These are phyloP conservation scores for Halesus radiatus DNA, from an alignment of 1,140 invertebrate species.

Conservation along the genomic window DNA sequence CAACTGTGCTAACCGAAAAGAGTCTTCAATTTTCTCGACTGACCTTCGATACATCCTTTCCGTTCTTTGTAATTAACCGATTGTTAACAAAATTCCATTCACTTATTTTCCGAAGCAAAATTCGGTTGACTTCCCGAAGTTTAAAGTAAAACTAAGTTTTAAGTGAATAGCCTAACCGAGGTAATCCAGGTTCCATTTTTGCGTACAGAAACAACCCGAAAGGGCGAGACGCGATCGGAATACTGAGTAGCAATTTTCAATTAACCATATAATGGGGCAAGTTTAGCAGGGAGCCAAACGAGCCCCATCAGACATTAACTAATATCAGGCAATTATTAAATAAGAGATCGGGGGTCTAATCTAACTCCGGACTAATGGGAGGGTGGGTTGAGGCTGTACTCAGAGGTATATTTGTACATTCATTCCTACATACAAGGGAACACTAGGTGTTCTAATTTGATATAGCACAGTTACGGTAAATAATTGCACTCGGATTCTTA, in stretches of 20 bases:
- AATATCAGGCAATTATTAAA: constrained; percentile 56
- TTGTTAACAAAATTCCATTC: no score
- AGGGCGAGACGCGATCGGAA: constrained; percentile 33
- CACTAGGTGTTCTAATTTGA: no score
- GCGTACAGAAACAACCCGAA: constrained; percentile 29
- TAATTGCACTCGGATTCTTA: no score
- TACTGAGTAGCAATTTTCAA: constrained; percentile 52
- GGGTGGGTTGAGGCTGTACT: not conserved
- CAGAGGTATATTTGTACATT: not conserved
- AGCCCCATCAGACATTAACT: constrained; percentile 53
- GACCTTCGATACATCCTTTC: no score
- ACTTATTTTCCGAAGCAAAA: no score
- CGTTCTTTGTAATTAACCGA: no score
- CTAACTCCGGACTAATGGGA: constrained; percentile 51
- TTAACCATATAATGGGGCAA: constrained; percentile 44
- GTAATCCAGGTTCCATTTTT: constrained; percentile 34
- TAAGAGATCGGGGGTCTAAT: constrained; percentile 54
- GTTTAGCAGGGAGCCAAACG: constrained; percentile 39
- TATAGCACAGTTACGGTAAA: no score
- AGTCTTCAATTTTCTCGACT: no score
- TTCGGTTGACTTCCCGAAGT: no score
- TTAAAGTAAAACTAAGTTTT: no score
- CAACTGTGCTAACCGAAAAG: no score
- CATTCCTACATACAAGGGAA: no score
- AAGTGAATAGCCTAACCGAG: not conserved